Conservation (phyloP, 1,140 invertebrate species). For the Leptopilina boulardi region DNA sequence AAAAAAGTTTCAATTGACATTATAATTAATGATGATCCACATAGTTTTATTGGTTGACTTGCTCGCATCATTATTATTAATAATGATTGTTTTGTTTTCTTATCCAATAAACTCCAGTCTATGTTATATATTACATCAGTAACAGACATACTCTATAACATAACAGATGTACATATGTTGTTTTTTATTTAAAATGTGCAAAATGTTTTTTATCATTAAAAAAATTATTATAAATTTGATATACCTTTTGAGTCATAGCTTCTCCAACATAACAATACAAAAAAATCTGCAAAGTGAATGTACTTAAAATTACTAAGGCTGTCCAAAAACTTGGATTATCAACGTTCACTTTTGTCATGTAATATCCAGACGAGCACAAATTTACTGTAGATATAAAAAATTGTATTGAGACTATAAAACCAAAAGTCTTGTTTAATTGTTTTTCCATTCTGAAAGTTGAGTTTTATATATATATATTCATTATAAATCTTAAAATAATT, state of each 20-base stretch:
- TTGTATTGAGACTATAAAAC: neutral
- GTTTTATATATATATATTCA: too few species aligned
- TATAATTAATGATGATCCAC: neutral
- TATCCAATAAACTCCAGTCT: neutral
- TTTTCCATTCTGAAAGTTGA: neutral
- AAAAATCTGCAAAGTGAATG: neutral
- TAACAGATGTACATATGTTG: too few species aligned
- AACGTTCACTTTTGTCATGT: neutral
- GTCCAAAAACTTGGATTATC: neutral
- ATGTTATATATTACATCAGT: neutral
- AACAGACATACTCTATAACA: neutral
- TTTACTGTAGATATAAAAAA: neutral
- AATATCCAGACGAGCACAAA: neutral
- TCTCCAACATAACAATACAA: slow-evolving; percentile 15
- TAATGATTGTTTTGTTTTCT: neutral
- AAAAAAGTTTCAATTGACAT: slow-evolving; percentile 7
- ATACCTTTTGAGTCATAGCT: neutral
- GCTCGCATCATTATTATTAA: neutral
- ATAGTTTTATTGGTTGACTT: neutral
- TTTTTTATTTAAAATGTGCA: too few species aligned
- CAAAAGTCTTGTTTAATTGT: neutral
- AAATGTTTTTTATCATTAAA: too few species aligned
- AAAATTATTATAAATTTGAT: too few species aligned
- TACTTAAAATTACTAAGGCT: neutral
- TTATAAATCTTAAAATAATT: too few species aligned